These are phyloP conservation scores for Chionis minor DNA, from an alignment of 2,113 vertebrate species.

Conservation along the genomic window DNA sequence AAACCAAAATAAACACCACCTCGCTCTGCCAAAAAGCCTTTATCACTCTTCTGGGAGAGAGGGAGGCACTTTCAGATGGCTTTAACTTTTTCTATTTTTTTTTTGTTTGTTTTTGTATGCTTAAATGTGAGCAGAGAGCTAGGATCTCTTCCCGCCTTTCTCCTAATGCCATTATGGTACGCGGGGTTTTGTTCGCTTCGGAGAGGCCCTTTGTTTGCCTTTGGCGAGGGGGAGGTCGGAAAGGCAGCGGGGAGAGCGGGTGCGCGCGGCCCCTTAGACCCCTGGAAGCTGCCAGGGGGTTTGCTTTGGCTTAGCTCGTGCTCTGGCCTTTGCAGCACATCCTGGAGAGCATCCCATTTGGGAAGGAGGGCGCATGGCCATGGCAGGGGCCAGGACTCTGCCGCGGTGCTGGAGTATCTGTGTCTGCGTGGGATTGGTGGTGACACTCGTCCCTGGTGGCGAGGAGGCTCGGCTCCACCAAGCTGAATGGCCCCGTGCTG, in stretches of 20 bases:
- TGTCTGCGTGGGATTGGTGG: accelerated
- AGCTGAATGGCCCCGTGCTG: not conserved
- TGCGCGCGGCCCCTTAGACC: not conserved
- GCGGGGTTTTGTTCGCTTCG: not conserved
- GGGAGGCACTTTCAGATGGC: conserved; percentile 50
- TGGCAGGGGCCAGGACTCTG: not conserved
- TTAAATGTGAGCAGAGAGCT: conserved; percentile 11
- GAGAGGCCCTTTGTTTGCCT: conserved; percentile 19
- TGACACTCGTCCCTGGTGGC: not conserved
- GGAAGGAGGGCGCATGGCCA: accelerated
- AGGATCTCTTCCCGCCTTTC: not conserved
- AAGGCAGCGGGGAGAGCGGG: not conserved
- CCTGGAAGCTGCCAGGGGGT: not conserved
- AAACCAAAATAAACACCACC: conserved; percentile 71
- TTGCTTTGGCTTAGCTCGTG: not conserved
- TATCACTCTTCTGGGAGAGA: conserved; percentile 62
- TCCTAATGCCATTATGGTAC: not conserved
- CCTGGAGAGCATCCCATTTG: accelerated
- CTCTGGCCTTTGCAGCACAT: not conserved
- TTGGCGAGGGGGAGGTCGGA: not conserved
- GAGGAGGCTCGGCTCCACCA: accelerated
- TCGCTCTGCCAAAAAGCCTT: conserved; percentile 62
- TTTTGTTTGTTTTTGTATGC: conserved; percentile 55
- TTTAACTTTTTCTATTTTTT: conserved; percentile 14
- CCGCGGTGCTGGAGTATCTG: accelerated